Base-by-base conservation (phyloP, 2,113 vertebrate species). In the Salminus brasiliensis region DNA sequence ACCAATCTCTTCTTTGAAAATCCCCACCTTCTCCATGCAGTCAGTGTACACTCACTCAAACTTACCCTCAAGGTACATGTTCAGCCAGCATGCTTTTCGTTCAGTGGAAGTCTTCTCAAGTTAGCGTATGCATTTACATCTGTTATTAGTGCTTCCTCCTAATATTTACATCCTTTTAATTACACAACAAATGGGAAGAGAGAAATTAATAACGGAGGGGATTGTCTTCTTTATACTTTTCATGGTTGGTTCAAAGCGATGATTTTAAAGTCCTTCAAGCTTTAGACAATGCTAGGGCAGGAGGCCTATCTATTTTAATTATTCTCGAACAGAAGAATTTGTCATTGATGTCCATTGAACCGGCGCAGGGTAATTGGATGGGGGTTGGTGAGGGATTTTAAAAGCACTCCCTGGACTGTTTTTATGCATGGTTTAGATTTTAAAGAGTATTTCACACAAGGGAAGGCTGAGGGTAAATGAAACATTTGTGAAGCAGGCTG, bases 351-450 rank as follows among this genome's bases (percentile, higher is more conserved):
- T 79, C 76, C 57, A 41, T n/a, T 71, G 67, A 79, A 79, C 68
- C 76, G 21, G 55, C 4, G 4, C 68, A 39, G 68, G 57, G 68
- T 79, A 79, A 79, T 79, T 79, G 76, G 68, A 47, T 72, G 76
- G 68, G 55, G 68, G 76, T 60, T 72, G 76, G 70, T 29, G 43
- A 53, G 57, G 57, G 76, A 72, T 79, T 79, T 79, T 49, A 34
- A 43, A 36, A 63, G 76, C 21, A 49, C 57, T 79, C 76, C 76
- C 76, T 39, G 68, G 70, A 59, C 76, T 72, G 76, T 60, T 79
- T 78, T 78, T 79, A 79, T 79, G 76, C 76, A 71, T 79, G 76
- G 68, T 79, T 79, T 79, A 71, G 57, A 79, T 63, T 79, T 79
- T 79, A 79, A 79, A 63, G 57, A 72, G 76, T 79, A 72, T 71